Percentiles rank a stretch among this genome's conserved stretches.
These are phyloP conservation scores for Halichoerus grypus DNA, from an alignment of 2,113 vertebrate genomes.

Conservation along the genomic window DNA sequence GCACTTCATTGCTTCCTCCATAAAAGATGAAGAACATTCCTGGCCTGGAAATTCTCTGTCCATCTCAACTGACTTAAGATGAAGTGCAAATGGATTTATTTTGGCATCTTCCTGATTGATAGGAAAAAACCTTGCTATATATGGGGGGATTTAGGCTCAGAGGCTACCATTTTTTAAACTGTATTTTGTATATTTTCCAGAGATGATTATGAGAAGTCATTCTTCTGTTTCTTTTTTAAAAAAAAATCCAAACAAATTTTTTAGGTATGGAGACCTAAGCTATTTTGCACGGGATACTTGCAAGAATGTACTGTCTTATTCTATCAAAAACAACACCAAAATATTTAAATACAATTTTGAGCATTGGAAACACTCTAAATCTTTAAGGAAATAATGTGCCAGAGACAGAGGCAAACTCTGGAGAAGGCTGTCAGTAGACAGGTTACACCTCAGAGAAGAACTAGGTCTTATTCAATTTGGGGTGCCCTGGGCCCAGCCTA, in stretches of 20 bases:
- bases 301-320: neutral
- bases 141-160: neutral
- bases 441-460: neutral
- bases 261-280: neutral
- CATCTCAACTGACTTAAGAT: neutral
- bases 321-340: neutral
- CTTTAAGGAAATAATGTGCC: neutral
- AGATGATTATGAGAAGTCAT: neutral
- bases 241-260: neutral
- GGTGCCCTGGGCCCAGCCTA: neutral
- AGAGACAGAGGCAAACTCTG: neutral
- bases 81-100: neutral
- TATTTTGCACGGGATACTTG: neutral
- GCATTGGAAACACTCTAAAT: neutral
- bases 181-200: neutral
- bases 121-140: constrained; percentile 41
- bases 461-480: neutral
- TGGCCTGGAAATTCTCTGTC: constrained; percentile 9
- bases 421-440: neutral
- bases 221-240: neutral
- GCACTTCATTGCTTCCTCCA: neutral
- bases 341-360: neutral
- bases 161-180: neutral
- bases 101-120: neutral
- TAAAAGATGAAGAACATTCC: neutral